phyloP scores from a whole-genome alignment of 2,113 vertebrate genomes.

The Stegostoma tigrinum region DNA sequence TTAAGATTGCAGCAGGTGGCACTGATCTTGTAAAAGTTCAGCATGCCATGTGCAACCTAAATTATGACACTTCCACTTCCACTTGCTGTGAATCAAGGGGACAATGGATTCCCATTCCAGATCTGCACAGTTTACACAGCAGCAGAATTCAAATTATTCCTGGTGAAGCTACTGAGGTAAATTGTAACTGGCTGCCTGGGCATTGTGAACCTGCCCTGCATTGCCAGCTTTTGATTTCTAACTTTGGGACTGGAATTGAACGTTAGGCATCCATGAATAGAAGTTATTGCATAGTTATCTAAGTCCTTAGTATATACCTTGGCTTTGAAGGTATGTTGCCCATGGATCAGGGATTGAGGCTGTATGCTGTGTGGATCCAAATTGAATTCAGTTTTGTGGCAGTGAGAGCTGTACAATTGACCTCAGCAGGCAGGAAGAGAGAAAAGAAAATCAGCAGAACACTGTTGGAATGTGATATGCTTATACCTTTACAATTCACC shows the following conservation, averaged over 20 bases:
- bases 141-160: neutral
- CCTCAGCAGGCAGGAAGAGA: neutral
- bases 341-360: neutral
- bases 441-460: neutral
- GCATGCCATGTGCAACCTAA: neutral
- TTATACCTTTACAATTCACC: neutral
- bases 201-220: neutral
- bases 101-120: too few species aligned
- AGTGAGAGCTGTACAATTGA: neutral
- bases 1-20: conserved; percentile 16
- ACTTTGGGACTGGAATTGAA: neutral
- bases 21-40: conserved; percentile 21
- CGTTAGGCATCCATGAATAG: neutral
- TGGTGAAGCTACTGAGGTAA: neutral
- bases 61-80: neutral
- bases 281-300: neutral
- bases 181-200: neutral
- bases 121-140: neutral
- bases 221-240: neutral
- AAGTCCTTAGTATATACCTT: neutral
- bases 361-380: neutral
- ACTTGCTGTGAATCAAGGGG: neutral
- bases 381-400: neutral
- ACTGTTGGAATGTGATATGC: neutral
- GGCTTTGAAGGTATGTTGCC: neutral